phyloP scores from a whole-genome alignment of 2,888 invertebrate species.

The Orthosia gothica region DNA sequence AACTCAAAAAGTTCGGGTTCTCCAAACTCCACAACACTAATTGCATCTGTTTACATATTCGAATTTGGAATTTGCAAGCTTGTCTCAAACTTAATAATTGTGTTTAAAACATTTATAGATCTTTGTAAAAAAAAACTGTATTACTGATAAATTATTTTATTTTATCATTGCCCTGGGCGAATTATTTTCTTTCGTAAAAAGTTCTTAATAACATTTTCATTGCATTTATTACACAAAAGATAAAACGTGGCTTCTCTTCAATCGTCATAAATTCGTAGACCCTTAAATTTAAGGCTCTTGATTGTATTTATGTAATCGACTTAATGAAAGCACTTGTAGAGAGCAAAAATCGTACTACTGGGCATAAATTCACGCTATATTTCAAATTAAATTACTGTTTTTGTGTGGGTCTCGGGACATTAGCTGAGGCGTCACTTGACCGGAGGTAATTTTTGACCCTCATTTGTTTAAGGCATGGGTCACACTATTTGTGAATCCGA shows the following conservation, averaged over 20 bases:
- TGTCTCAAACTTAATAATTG: conserved; percentile 64
- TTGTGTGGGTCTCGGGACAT: conserved; percentile 58
- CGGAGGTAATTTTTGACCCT: conserved; percentile 67
- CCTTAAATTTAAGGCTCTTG: conserved; percentile 29
- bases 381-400: conserved; percentile 68
- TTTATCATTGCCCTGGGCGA: conserved; percentile 18
- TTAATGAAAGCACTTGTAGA: conserved; percentile 37
- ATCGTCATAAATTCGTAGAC: conserved; percentile 29
- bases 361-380: conserved; percentile 62
- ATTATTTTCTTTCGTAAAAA: conserved; percentile 33
- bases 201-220: conserved; percentile 16
- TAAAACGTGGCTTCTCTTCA: conserved; percentile 32
- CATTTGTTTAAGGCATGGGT: conserved; percentile 58
- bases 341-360: conserved; percentile 45
- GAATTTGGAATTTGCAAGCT: conserved; percentile 63
- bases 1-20: conserved; percentile 48
- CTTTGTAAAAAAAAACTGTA: conserved; percentile 10
- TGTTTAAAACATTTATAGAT: conserved; percentile 43
- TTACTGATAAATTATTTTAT: conserved; percentile 26
- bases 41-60: conserved; percentile 69
- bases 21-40: conserved; percentile 67
- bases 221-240: conserved; percentile 33
- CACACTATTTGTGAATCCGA: conserved; percentile 43
- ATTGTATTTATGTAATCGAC: conserved; percentile 51
- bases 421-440: conserved; percentile 58